Percentiles rank a stretch among this genome's conserved stretches.
Conservation (phyloP, 2,888 invertebrate genomes). For the Caenorhabditis afra region DNA sequence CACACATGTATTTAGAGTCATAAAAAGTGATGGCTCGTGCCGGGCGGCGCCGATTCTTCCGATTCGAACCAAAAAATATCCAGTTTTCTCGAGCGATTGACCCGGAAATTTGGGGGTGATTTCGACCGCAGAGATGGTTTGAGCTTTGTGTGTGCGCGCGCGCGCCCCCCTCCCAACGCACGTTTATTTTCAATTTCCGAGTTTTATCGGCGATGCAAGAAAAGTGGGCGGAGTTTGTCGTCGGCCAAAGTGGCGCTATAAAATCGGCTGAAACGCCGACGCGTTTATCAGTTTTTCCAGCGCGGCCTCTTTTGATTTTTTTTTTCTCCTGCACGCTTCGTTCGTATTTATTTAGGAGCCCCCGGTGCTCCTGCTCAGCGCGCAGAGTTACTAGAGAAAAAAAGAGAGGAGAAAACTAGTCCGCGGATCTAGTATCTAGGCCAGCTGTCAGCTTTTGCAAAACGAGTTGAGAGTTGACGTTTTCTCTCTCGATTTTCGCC, state of each 20-base stretch:
- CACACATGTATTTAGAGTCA: no score
- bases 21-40: not conserved
- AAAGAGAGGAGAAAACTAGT: not conserved
- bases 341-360: no score
- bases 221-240: constrained; percentile 25
- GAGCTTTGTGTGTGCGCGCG: constrained; percentile 15
- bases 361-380: no score
- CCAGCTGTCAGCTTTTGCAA: not conserved
- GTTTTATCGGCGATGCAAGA: no score
- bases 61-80: not conserved
- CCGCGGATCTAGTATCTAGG: not conserved
- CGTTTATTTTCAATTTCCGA: no score
- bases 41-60: no score
- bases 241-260: constrained; percentile 2
- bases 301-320: no score
- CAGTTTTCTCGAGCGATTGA: constrained; percentile 25
- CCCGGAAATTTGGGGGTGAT: constrained; percentile 6
- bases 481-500: not conserved
- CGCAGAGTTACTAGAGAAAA: not conserved
- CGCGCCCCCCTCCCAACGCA: no score
- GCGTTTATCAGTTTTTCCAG: not conserved
- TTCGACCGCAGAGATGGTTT: not conserved
- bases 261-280: constrained; percentile 5
- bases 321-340: no score
- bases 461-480: not conserved